Evolutionary conservation across 1,140 invertebrate species (phyloP).

Genomic region (Phocides pigmalion): DNA sequence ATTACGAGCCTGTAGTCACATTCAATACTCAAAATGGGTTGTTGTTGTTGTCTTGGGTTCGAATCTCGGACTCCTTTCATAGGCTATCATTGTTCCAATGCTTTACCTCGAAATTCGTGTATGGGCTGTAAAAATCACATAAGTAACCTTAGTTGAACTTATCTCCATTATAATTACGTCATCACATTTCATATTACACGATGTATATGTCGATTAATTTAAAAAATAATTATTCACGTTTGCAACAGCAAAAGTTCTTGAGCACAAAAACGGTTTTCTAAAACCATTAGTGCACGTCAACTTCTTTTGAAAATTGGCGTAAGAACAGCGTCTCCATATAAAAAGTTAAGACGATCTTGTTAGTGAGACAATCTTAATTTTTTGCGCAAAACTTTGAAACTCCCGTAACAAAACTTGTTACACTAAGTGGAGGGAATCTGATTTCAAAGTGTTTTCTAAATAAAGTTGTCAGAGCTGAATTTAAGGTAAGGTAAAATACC

Average conservation of each 20-base stretch:
- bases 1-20: no score
- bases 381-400: slow-evolving; percentile 28
- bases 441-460: slow-evolving; percentile 24
- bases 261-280: slow-evolving; percentile 27
- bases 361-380: slow-evolving; percentile 34
- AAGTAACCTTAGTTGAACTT: no score
- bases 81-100: no score
- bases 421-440: slow-evolving; percentile 29
- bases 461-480: slow-evolving; percentile 16
- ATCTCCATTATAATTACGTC: no score
- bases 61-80: no score
- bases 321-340: slow-evolving; percentile 32
- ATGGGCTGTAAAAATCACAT: no score
- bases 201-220: background rate
- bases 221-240: slow-evolving; percentile 1
- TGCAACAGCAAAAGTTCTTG: slow-evolving; percentile 18
- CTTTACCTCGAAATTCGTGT: no score
- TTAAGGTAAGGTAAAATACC: background rate
- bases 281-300: slow-evolving; percentile 33
- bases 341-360: slow-evolving; percentile 33
- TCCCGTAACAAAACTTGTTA: slow-evolving; percentile 29
- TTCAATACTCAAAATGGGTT: no score
- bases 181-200: no score
- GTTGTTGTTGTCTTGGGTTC: no score
- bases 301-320: slow-evolving; percentile 31